Conservation (phyloP, 2,113 vertebrate species). For the Dicerorhinus sumatrensis region DNA sequence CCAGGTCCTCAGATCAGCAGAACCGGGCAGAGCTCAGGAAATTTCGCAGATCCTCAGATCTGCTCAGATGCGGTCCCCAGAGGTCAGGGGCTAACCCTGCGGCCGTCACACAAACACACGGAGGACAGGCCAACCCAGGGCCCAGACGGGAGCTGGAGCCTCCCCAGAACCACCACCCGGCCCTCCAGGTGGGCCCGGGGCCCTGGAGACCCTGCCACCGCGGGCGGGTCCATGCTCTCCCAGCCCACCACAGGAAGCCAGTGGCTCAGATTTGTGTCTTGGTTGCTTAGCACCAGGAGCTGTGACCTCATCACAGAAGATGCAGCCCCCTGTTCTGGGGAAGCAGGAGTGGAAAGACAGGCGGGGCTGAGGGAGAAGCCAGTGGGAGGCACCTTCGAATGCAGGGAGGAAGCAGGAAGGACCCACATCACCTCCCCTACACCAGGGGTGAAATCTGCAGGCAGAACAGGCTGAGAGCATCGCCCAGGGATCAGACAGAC, state of each 20-base stretch:
- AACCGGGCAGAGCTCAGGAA: not conserved
- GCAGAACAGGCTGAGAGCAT: not conserved
- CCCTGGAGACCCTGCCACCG: too few relatives aligned
- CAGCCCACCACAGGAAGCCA: rapidly evolving
- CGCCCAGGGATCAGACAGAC: rapidly evolving
- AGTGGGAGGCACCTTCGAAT: rapidly evolving
- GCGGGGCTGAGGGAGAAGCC: too few relatives aligned
- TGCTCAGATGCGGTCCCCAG: rapidly evolving
- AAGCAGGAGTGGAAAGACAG: not conserved
- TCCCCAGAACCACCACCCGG: rapidly evolving
- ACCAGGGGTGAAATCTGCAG: rapidly evolving
- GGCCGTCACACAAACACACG: rapidly evolving
- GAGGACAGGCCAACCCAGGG: not conserved
- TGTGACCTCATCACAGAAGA: not conserved
- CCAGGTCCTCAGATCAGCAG: not conserved
- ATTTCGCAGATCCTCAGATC: too few relatives aligned
- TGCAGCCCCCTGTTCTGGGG: not conserved
- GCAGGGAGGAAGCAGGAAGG: not conserved
- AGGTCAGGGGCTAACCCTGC: not conserved
- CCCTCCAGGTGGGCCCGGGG: not conserved
- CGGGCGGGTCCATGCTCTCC: rapidly evolving
- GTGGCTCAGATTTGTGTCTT: not conserved
- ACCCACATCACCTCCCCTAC: not conserved
- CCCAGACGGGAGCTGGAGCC: not conserved
- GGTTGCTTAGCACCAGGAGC: not conserved